Conservation (phyloP, 2,797 vertebrate genomes). For the Catostomus latipinnis region DNA sequence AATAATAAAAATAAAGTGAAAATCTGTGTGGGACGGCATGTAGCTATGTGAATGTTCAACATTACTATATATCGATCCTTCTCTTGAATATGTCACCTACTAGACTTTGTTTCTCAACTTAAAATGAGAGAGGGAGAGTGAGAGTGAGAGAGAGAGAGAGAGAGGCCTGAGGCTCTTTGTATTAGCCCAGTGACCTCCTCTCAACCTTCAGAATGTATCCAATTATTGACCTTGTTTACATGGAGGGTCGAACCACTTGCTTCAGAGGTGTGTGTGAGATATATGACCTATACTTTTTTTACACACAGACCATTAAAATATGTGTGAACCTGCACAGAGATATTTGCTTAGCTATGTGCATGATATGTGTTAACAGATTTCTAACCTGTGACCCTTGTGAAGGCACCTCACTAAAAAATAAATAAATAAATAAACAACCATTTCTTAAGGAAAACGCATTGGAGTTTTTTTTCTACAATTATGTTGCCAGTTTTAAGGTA, state of each 20-base stretch:
- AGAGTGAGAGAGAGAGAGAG: too few species aligned
- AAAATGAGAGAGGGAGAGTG: background rate
- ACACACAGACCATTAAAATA: constrained; percentile 13
- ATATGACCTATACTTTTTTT: background rate
- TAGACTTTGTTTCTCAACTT: too few species aligned
- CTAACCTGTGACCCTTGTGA: background rate
- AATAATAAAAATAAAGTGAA: too few species aligned
- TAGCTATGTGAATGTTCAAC: too few species aligned
- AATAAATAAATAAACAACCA: too few species aligned
- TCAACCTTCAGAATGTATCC: background rate
- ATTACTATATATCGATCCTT: too few species aligned
- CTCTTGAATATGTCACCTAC: too few species aligned
- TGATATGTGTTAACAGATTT: background rate
- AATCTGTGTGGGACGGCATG: too few species aligned
- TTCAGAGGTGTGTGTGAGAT: background rate
- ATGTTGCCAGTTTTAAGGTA: too few species aligned
- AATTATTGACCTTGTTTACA: background rate
- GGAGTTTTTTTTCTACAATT: too few species aligned
- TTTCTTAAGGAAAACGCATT: too few species aligned
- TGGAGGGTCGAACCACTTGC: background rate
- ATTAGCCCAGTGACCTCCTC: background rate
- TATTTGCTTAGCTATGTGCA: too few species aligned
- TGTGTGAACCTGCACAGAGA: background rate
- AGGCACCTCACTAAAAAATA: background rate
- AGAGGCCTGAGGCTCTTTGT: background rate